These are phyloP conservation scores for Lamellibrachia satsuma DNA, from an alignment of 2,888 invertebrate genomes.

Conservation along the genomic window DNA sequence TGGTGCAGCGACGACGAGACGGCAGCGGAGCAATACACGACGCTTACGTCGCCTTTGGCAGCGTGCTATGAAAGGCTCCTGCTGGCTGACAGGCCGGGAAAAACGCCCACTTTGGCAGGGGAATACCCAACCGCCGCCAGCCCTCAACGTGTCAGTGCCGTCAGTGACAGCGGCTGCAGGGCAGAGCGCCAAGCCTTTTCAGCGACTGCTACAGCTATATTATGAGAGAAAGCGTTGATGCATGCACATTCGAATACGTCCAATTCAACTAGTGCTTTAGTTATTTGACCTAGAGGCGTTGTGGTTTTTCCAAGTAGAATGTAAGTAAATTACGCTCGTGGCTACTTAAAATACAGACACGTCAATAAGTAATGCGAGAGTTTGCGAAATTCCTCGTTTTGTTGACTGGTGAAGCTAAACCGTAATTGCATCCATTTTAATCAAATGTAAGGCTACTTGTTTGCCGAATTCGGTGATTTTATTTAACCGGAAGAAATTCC, in stretches of 20 bases:
- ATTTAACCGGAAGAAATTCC: background rate
- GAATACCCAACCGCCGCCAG: background rate
- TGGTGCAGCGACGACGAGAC: background rate
- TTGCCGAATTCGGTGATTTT: too few relatives aligned
- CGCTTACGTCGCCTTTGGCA: background rate
- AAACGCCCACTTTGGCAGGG: constrained; percentile 17
- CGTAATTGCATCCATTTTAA: background rate
- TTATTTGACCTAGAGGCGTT: background rate
- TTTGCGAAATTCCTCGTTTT: background rate
- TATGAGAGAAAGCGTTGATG: background rate
- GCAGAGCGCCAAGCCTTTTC: background rate
- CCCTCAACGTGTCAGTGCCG: background rate
- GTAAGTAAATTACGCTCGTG: background rate
- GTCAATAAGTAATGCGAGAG: background rate
- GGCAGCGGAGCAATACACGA: background rate
- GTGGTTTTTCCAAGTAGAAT: background rate
- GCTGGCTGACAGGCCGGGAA: background rate
- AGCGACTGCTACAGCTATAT: background rate
- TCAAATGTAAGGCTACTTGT: too few relatives aligned
- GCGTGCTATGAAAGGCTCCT: background rate
- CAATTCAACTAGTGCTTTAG: background rate
- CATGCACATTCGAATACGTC: background rate
- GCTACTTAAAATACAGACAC: background rate
- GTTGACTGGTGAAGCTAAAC: background rate
- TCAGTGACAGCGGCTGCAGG: background rate